phyloP scores from a whole-genome alignment of 1,140 invertebrate genomes.

The Dinoponera quadriceps region DNA sequence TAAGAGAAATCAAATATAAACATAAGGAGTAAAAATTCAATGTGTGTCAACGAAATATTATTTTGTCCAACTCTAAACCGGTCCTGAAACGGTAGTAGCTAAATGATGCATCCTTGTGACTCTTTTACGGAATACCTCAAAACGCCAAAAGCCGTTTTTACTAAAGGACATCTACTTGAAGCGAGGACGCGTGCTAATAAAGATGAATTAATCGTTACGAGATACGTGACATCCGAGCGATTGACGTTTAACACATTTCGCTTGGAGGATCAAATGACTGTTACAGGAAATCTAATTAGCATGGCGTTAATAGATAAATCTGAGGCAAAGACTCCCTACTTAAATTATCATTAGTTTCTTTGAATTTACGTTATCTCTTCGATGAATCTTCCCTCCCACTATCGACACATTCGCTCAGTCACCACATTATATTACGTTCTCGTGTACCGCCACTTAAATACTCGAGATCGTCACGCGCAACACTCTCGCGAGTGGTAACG shows the following conservation, averaged over 20 bases:
- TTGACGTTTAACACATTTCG: neutral
- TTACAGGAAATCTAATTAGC: conserved; percentile 6
- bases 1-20: neutral
- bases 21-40: neutral
- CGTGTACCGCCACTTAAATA: neutral
- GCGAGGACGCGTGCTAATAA: neutral
- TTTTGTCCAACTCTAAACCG: neutral
- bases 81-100: neutral
- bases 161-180: neutral
- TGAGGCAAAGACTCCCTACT: neutral
- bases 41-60: neutral
- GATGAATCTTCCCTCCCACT: conserved; percentile 33
- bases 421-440: neutral
- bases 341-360: neutral
- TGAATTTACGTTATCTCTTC: neutral
- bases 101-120: neutral
- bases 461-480: neutral
- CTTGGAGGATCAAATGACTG: neutral
- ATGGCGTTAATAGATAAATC: neutral
- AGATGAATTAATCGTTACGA: neutral
- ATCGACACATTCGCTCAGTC: neutral
- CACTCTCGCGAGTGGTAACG: neutral
- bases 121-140: neutral
- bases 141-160: neutral
- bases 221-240: neutral